Evolutionary conservation across 2,797 vertebrate species (phyloP).

Genomic region (Pristis pectinata): DNA sequence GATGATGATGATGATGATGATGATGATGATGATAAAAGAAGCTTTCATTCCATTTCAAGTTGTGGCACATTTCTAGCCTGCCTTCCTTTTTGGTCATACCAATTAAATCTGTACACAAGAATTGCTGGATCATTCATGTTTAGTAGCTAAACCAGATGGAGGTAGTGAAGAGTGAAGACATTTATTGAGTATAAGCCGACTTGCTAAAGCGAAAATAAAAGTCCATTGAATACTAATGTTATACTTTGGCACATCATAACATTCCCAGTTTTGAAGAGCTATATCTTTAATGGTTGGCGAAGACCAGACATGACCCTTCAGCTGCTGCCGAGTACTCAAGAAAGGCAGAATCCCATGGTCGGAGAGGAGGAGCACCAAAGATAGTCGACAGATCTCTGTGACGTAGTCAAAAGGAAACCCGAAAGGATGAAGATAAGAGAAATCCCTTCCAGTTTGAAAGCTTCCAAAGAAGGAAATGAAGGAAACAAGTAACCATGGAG

Average conservation of each 20-base stretch:
- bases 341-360: background rate
- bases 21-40: background rate
- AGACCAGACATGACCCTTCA: background rate
- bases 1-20: background rate
- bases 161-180: background rate
- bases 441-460: background rate
- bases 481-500: background rate
- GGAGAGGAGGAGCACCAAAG: background rate
- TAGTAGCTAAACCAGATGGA: background rate
- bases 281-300: too few species aligned
- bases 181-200: background rate
- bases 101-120: background rate
- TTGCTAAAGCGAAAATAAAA: background rate
- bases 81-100: background rate
- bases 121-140: background rate
- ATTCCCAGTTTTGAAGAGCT: background rate
- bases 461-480: background rate
- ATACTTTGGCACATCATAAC: background rate
- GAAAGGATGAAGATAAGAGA: constrained; percentile 4
- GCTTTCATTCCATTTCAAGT: background rate
- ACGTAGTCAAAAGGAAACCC: background rate
- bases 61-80: background rate
- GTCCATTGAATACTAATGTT: background rate
- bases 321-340: background rate
- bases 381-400: background rate